Evolutionary conservation across 2,113 vertebrate species (phyloP), one percentile per base, ranked within the genome.

Genomic region (Otis tarda): DNA sequence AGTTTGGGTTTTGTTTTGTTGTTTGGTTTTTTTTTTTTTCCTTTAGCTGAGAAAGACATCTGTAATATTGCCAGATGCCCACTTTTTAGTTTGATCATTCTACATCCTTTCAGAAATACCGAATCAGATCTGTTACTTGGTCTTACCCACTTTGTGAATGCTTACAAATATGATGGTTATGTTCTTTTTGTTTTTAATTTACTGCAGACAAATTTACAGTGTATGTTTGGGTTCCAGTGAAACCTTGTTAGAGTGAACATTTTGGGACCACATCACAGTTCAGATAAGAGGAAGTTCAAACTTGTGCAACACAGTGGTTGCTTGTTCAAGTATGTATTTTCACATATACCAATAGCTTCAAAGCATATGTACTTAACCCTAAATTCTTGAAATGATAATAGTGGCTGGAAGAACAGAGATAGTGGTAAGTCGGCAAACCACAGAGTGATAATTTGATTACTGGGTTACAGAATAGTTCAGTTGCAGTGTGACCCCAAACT

Each of bases 381-480:
- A 63, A 43, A 86, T 77, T 93, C 75, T 65, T 77, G 71, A 86
- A 90, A 90, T 60, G 1, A 41, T 73, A 78, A 69, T 13, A 83
- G 79, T 74, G 70, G 45, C 39, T 79, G 65, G 41, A 79, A 73
- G 47, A 85, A 78, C 60, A 87, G 49, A 2, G 4, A 83, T 18
- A 85, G 70, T 49, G 79, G 71, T 83, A 94, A 90, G 45, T 93
- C 85, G 94, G 88, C 79, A 94, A 94, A 80, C 63, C 92, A 76
- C 79, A 74, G 78, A 76, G 63, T 86, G 63, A 79, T 90, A 85
- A 92, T 83, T 85, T 93, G 70, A 92, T 73, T 79, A 68, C 61
- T 80, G 55, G 67, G 45, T 91, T 94, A 64, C 68, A 80, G 80
- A 83, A 57, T 12, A 83, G 21, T 56, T 30, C 56, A 68, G 24